Percentiles rank a stretch among this genome's conserved stretches.
Evolutionary conservation across 2,797 vertebrate species (phyloP).

Genomic region (Falco concolor): DNA sequence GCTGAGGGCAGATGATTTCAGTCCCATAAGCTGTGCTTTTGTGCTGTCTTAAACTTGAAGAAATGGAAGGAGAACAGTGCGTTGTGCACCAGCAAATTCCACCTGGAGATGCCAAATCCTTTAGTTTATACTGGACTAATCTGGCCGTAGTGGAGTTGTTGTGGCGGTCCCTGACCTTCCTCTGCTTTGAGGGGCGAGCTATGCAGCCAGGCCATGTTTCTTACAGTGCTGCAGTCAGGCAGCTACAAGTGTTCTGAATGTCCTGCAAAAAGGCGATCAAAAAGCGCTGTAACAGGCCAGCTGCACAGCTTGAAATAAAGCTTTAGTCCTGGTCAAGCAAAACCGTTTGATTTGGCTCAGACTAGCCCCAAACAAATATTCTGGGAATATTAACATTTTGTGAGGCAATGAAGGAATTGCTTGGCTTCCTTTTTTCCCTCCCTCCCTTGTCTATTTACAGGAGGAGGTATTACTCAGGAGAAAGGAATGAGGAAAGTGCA

Average conservation of each 20-base stretch:
- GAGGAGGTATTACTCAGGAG: not conserved
- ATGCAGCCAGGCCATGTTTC: not conserved
- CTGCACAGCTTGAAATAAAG: not conserved
- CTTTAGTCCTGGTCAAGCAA: not conserved
- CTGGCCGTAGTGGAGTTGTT: not conserved
- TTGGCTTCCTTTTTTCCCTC: not conserved
- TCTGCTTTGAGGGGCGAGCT: not conserved
- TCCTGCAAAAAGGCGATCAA: not conserved
- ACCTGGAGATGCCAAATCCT: not conserved
- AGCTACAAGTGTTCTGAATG: not conserved
- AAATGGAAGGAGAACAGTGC: not conserved
- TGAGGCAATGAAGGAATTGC: not conserved
- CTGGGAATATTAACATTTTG: not conserved
- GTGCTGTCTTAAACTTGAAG: not conserved
- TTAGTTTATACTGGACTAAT: not conserved
- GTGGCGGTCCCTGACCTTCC: not conserved
- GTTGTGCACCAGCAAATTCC: not conserved
- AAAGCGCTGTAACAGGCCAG: not conserved
- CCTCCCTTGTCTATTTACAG: not conserved
- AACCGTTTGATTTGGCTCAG: not conserved
- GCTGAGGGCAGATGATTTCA: not conserved
- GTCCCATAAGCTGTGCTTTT: not conserved
- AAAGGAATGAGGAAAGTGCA: slow-evolving; percentile 25
- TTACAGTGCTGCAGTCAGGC: not conserved
- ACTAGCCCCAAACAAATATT: not conserved